phyloP scores from a whole-genome alignment of 2,797 vertebrate genomes.

The Graptemys geographica region DNA sequence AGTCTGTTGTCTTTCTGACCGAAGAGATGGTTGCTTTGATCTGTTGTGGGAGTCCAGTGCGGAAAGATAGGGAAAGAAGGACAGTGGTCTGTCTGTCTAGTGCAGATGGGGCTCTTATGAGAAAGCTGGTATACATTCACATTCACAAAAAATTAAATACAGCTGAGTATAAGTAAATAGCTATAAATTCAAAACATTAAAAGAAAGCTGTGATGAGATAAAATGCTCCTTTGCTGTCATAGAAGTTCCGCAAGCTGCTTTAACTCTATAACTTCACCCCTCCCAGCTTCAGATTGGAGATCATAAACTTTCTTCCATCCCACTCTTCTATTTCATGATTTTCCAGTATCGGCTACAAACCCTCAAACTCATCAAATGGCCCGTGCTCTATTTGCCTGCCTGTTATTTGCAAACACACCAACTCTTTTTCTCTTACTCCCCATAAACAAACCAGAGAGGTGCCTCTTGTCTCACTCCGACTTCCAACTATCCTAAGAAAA shows the following conservation, averaged over 20 bases:
- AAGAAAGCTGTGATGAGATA: background rate
- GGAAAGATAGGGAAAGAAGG: background rate
- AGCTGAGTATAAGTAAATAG: background rate
- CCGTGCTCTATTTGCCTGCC: background rate
- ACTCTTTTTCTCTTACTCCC: background rate
- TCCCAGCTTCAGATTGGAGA: background rate
- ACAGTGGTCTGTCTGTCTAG: background rate
- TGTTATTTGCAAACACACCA: background rate
- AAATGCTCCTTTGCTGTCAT: background rate
- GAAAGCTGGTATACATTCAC: constrained; percentile 7
- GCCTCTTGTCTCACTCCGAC: background rate
- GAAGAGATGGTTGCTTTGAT: background rate
- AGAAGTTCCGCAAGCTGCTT: background rate
- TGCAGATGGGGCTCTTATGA: background rate
- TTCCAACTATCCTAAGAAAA: background rate
- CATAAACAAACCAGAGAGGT: background rate
- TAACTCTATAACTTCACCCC: background rate
- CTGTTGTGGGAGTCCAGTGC: background rate
- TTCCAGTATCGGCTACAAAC: background rate
- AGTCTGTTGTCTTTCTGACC: background rate
- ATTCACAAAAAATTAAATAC: background rate
- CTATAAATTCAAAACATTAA: background rate
- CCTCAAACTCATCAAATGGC: background rate
- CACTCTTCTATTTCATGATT: background rate
- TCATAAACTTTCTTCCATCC: background rate